Evolutionary conservation across 2,888 invertebrate species (phyloP).

Genomic region (Drosophila flavopinicola): DNA sequence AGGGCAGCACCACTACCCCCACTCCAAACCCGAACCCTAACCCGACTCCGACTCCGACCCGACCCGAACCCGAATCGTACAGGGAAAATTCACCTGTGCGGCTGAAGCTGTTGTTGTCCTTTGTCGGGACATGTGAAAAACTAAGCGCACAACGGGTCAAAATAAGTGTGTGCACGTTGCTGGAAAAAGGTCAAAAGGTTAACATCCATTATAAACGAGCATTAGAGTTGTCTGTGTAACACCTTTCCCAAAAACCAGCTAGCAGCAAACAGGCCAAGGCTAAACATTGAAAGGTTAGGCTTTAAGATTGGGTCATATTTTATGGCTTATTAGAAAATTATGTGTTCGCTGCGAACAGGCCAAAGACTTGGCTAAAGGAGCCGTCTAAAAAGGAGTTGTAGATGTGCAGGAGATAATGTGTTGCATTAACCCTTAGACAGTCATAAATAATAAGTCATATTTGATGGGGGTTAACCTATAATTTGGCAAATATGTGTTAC

Average conservation of each 20-base stretch:
- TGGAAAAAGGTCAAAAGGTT: slow-evolving; percentile 63
- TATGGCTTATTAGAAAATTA: slow-evolving; percentile 79
- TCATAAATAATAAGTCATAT: slow-evolving; percentile 55
- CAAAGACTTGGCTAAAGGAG: slow-evolving; percentile 24
- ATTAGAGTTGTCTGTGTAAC: slow-evolving; percentile 47
- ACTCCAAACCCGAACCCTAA: background rate
- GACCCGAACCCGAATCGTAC: background rate
- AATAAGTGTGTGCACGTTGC: slow-evolving; percentile 30
- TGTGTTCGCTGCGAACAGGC: slow-evolving; percentile 25
- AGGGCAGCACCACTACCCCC: slow-evolving; percentile 11
- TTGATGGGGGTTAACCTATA: slow-evolving; percentile 38
- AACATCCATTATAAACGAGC: slow-evolving; percentile 47
- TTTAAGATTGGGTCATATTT: slow-evolving; percentile 62
- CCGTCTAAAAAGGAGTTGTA: slow-evolving; percentile 12
- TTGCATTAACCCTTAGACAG: slow-evolving; percentile 1
- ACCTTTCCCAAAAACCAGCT: slow-evolving; percentile 49
- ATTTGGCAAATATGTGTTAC: slow-evolving; percentile 59
- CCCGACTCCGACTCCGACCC: background rate
- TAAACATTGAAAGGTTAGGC: slow-evolving; percentile 21
- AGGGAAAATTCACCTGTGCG: slow-evolving; percentile 70
- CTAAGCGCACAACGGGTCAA: slow-evolving; percentile 45
- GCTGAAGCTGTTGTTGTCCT: slow-evolving; percentile 55
- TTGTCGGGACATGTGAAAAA: slow-evolving; percentile 60
- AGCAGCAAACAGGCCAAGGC: slow-evolving; percentile 12
- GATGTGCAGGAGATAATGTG: slow-evolving; percentile 35